These are phyloP conservation scores for Ephestia elutella DNA, from an alignment of 1,140 invertebrate species.

Conservation along the genomic window DNA sequence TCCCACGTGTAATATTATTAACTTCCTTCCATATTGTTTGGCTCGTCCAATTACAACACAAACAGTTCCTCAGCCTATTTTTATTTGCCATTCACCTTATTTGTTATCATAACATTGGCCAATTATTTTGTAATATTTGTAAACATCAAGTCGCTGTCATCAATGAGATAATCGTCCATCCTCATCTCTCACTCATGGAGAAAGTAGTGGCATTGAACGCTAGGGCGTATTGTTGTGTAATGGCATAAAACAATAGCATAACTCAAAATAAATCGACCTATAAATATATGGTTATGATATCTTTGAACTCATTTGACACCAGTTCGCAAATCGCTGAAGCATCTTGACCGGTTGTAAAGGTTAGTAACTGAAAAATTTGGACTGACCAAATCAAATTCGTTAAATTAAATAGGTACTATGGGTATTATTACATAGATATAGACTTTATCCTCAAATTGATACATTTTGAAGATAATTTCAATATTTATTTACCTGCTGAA, in stretches of 20 bases:
- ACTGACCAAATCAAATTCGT: no score
- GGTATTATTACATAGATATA: no score
- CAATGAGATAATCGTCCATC: constrained; percentile 21
- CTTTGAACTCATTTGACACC: constrained; percentile 26
- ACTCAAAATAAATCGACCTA: constrained; percentile 8
- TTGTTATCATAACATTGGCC: constrained; percentile 17
- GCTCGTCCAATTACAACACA: neutral
- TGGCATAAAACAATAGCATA: constrained; percentile 14
- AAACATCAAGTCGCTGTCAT: constrained; percentile 26
- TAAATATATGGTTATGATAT: constrained; percentile 19
- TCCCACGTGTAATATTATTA: no score
- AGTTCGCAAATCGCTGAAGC: constrained; percentile 12
- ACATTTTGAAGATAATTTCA: no score
- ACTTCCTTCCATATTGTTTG: neutral
- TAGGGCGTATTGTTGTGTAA: constrained; percentile 14
- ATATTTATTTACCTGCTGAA: no score
- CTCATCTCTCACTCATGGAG: constrained; percentile 8
- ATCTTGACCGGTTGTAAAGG: constrained; percentile 19
- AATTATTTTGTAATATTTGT: constrained; percentile 32
- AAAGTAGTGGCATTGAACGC: neutral
- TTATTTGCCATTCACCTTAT: neutral
- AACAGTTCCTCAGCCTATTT: neutral
- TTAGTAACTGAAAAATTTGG: neutral
- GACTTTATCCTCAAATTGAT: no score
- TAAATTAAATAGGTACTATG: no score